phyloP scores from a whole-genome alignment of 2,113 vertebrate species.

The Chloropsis cyanopogon region DNA sequence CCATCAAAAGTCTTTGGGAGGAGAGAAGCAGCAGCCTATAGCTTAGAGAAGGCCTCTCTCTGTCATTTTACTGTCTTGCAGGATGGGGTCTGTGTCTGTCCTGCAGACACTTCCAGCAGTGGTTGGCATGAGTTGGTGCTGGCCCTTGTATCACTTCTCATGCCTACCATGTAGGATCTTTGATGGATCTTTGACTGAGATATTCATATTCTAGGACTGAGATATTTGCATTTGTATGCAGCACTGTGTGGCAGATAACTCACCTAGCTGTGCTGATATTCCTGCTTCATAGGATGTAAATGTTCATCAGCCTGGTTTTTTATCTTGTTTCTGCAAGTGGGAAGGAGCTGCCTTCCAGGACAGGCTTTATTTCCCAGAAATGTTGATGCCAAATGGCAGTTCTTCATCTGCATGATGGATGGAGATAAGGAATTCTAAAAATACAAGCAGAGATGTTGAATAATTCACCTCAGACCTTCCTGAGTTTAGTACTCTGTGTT shows the following conservation, averaged over 20 bases:
- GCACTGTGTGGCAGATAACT: background rate
- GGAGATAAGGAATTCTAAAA: slow-evolving; percentile 38
- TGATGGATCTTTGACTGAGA: background rate
- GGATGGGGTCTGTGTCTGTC: background rate
- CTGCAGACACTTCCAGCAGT: background rate
- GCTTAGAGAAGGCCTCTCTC: background rate
- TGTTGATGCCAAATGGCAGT: background rate
- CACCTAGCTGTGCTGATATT: background rate
- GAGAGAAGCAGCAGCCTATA: background rate
- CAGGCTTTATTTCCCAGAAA: slow-evolving; percentile 20
- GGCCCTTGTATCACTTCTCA: background rate
- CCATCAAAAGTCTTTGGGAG: background rate
- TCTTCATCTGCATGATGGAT: background rate
- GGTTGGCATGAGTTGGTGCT: background rate
- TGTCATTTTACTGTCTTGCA: background rate
- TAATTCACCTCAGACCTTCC: slow-evolving; percentile 49
- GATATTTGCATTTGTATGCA: background rate
- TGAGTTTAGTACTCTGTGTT: slow-evolving; percentile 17
- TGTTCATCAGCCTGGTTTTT: background rate
- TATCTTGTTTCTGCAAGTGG: background rate
- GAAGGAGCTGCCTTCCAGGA: background rate
- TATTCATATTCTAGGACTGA: background rate
- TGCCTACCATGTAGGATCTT: background rate
- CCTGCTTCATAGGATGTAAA: background rate
- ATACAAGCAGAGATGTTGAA: slow-evolving; percentile 20